Base-by-base conservation (phyloP, 1,140 invertebrate genomes). In the Hermetia illucens region DNA sequence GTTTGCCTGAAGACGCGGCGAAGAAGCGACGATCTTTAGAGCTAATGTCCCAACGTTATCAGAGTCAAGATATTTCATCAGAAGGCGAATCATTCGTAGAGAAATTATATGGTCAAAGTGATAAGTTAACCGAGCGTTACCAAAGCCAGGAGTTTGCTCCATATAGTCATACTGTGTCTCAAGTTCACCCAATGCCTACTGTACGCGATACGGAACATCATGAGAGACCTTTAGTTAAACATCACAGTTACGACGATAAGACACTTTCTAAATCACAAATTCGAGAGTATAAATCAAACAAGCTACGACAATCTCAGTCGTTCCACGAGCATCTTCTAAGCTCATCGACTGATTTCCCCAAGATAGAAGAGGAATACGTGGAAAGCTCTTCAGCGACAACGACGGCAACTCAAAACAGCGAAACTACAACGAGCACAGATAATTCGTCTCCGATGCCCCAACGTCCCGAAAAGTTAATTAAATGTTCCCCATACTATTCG, bases 401-500 rank as follows among this genome's bases (percentile, higher is more conserved):
- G 5, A 57, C 55, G 5, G 51, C 51, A 0, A 43, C 50, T 2
- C 52, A 59, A 21, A 60, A 48, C 30, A 53, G 55, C 29, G 40
- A 40, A 22, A 43, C 47, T 30, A 47, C 45, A 16, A 59, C 53
- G 22, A 61, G 51, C 3, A 57, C 54, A n/a, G 53, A 54, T 3
- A 56, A 54, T 29, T 61, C 58, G 1, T 57, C 58, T 5, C 54
- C 53, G 32, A 46, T 61, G 48, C 46, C 62, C 45, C 49, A 63
- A 55, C 46, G 53, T 45, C 41, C 64, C 44, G 49, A 68, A 52
- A 61, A 74, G 44, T 48, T 76, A 22, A 66, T 74, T 5, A 72
- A 74, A 50, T 76, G 74, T 48, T 76, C 74, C 2, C 74, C 75
- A 3, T 77, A 77, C 47, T 77, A 77, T 57, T 77, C 75, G 5